Base-by-base conservation (phyloP, 37 sponge, comb jelly and placozoan species). In the Cliona cf. orientalis region DNA sequence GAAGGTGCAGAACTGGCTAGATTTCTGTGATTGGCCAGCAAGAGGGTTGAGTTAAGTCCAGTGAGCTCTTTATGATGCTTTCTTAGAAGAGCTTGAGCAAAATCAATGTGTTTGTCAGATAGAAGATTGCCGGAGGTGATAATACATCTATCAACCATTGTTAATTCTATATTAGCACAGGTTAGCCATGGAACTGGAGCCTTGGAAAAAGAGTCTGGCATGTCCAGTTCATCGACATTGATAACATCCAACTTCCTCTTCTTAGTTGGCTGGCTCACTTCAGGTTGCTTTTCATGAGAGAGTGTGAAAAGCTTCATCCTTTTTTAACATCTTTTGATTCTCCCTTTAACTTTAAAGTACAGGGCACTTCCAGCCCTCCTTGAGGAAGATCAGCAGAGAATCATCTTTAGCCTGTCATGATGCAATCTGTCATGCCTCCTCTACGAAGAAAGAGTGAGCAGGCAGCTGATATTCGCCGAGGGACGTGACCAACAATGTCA, bases 101-200 rank as follows among this genome's bases (percentile, higher is more conserved):
- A 85, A 43, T 63, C 69, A 45, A 85, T 85, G 37, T 85, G 70
- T 29, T 40, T 76, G 62, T 85, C 86, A 45, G 59, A 39, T 29
- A 85, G 53, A 22, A 55, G 26, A 25, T 66, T 69, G 33, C 84
- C 76, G n/a, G 76, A 39, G 3, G 71, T 62, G 28, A 80, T 69
- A 40, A 68, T 80, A 55, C 55, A 3, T 74, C 29, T 46, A 35
- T 74, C 75, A 22, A 22, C 75, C 58, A 36, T 22, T 3, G 75
- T 42, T n/a, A 70, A 28, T 41, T 43, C 45, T 7, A 42, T 42
- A 41, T 70, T 9, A 61, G 12, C n/a, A 22, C 6, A 61, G 26
- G 26, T 6, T 22, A 61, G 29, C 63, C 63, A 61, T n/a, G 23
- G 63, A 25, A 25, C 53, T n/a, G n/a, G n/a, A n/a, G n/a, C n/a